Evolutionary conservation across 2,113 vertebrate genomes (phyloP).

Genomic region (human (Homo sapiens)): DNA sequence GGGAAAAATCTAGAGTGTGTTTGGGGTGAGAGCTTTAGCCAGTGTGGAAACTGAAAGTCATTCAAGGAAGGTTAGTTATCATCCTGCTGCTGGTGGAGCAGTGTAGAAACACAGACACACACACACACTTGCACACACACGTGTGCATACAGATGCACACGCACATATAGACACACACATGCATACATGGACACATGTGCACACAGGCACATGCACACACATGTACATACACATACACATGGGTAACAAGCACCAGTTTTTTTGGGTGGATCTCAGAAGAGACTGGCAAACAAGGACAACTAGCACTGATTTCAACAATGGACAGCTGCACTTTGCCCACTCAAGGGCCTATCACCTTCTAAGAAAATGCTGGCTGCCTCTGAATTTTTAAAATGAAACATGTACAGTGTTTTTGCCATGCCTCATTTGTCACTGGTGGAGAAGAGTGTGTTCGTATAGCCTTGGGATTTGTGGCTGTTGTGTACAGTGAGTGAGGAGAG

Average conservation of each 20-base stretch:
- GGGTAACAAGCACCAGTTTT: neutral
- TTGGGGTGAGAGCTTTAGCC: constrained; percentile 14
- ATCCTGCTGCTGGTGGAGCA: neutral
- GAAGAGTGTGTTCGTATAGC: neutral
- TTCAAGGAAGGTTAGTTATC: neutral
- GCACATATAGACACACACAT: neutral
- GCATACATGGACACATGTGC: too few species aligned
- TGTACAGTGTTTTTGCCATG: neutral
- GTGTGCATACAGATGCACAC: neutral
- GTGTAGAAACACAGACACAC: neutral
- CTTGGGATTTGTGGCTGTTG: neutral
- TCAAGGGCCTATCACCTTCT: neutral
- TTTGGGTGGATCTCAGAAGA: neutral
- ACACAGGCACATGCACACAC: neutral
- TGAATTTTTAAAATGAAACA: neutral
- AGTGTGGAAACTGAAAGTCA: constrained; percentile 7
- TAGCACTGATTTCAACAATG: neutral
- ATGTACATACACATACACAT: neutral
- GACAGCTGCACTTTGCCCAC: neutral
- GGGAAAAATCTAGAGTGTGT: neutral
- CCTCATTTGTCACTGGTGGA: neutral
- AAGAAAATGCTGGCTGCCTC: neutral
- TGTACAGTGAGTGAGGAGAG: neutral
- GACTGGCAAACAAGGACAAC: neutral
- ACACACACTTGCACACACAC: neutral